Evolutionary conservation across 2,888 invertebrate genomes (phyloP), one percentile per base, ranked within the genome.

Genomic region (Priocnemis perturbator): DNA sequence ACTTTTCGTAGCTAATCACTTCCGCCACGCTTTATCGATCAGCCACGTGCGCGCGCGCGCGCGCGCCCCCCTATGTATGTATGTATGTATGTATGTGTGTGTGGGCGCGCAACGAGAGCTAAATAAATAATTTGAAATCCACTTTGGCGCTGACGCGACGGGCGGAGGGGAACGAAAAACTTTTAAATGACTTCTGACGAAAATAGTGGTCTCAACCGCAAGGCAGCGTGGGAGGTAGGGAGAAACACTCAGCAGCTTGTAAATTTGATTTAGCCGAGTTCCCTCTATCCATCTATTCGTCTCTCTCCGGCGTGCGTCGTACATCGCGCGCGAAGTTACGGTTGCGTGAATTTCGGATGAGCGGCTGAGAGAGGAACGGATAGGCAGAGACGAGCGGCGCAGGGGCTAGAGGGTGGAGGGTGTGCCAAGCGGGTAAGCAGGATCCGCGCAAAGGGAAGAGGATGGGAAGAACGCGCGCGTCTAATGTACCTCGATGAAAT

Each of bases 331-430:
- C 69, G 21, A 71, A 78, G 78, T 77, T 69, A 77, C 78, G 78
- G 77, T 75, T 73, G 73, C 78, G 67, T 75, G 78, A 78, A 78
- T 78, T 78, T 71, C 73, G 75, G 70, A 74, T 71, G 61, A 70
- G 57, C 65, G 71, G 52, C 69, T 58, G 53, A 45, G 60, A 50
- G 60, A 57, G 26, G 19, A 19, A 45, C 3, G 63, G 37, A 50
- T 20, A 50, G 37, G 23, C 3, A 37, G 56, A 45, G 37, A 52
- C 37, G 45, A n/a, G 45, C 11, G 45, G 44, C 23, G 26, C 11
- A 56, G 17, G 14, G 63, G 58, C 11, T n/a, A 56, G 56, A 60
- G 60, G 60, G 4, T 55, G 69, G 21, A 69, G 52, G 66, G 65
- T 66, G 26, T 5, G 68, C 53, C 64, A 63, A 68, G 55, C 48